Percentiles rank a stretch among this genome's conserved stretches.
These are phyloP conservation scores for Dinomys branickii DNA, from an alignment of 2,113 vertebrate species.

Conservation along the genomic window DNA sequence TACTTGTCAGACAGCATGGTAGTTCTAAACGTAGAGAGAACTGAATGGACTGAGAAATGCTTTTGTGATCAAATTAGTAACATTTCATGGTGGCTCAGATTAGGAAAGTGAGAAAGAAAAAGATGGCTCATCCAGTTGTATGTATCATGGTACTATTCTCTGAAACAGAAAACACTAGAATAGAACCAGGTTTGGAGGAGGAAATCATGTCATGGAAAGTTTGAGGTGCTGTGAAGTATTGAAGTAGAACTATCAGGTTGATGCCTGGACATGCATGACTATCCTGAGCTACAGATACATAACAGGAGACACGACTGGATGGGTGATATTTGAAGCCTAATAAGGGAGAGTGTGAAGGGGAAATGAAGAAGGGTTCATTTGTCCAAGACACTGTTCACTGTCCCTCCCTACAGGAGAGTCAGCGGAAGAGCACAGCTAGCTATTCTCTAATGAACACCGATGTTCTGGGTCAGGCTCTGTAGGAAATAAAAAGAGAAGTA, in stretches of 20 bases:
- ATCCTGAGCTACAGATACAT: neutral
- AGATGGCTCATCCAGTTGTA: neutral
- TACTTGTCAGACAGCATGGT: neutral
- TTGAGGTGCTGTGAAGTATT: neutral
- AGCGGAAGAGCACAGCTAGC: neutral
- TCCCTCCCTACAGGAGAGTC: neutral
- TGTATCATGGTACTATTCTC: neutral
- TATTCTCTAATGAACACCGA: neutral
- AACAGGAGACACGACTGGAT: neutral
- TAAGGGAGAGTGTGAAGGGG: neutral
- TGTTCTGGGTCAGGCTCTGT: neutral
- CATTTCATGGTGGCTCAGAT: neutral
- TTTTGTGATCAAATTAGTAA: neutral
- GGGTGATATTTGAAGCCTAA: neutral
- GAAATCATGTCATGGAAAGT: neutral
- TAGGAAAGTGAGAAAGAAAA: neutral
- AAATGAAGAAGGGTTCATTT: neutral
- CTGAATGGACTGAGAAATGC: neutral
- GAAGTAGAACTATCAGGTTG: neutral
- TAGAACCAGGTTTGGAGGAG: neutral
- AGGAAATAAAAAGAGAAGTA: neutral
- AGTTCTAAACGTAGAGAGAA: neutral
- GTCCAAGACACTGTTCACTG: neutral
- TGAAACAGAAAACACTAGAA: neutral
- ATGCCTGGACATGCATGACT: neutral